Percentiles rank a stretch among this genome's conserved stretches.
phyloP scores from a whole-genome alignment of 2,888 invertebrate species.

The Hoplodrina ambigua region DNA sequence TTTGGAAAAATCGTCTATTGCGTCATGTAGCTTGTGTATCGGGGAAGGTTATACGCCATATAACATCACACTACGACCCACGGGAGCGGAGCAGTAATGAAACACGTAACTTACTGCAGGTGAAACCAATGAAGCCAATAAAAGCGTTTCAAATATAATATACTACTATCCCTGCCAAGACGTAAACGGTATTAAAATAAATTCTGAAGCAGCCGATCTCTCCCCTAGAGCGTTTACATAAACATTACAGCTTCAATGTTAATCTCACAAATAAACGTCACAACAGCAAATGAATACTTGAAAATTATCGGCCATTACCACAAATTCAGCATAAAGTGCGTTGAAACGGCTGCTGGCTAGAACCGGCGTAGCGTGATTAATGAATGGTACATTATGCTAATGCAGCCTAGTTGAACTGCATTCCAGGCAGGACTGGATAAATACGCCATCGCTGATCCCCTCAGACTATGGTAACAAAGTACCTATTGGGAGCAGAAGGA shows the following conservation, averaged over 20 bases:
- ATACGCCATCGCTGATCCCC: conserved; percentile 51
- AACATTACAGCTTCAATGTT: conserved; percentile 38
- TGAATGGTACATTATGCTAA: conserved; percentile 69
- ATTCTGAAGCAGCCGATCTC: conserved; percentile 14
- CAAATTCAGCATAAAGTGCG: conserved; percentile 61
- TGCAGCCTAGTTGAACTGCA: conserved; percentile 65
- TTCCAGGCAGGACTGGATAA: conserved; percentile 65
- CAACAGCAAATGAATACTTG: conserved; percentile 50
- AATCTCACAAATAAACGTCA: conserved; percentile 55
- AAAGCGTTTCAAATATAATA: conserved; percentile 3
- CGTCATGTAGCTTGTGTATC: no score
- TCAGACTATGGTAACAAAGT: conserved; percentile 25
- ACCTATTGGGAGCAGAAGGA: conserved; percentile 36
- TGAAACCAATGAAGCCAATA: not conserved
- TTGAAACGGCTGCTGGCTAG: conserved; percentile 52
- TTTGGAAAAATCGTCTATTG: no score
- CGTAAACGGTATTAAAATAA: conserved; percentile 17
- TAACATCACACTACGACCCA: no score
- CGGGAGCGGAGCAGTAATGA: no score
- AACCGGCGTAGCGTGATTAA: conserved; percentile 67
- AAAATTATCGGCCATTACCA: conserved; percentile 59
- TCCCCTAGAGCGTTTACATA: conserved; percentile 31
- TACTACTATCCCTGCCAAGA: not conserved
- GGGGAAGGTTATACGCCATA: no score
- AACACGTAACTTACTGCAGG: no score